phyloP scores from a whole-genome alignment of 2,797 vertebrate species.

The Neoniphon sammara region DNA sequence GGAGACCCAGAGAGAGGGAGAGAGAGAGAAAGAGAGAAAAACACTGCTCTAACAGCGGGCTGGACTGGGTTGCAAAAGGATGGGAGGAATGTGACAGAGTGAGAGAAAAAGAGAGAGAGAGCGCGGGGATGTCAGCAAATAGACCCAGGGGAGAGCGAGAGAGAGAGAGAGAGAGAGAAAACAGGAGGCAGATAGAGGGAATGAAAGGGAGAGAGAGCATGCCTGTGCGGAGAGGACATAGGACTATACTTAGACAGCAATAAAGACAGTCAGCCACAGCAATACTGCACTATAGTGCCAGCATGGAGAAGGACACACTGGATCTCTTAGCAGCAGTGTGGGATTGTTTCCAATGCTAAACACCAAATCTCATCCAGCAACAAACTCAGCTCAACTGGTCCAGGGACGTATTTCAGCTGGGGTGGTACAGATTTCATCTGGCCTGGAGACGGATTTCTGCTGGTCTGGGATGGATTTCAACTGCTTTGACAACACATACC shows the following conservation, averaged over 20 bases:
- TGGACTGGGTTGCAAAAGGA: conserved; percentile 55
- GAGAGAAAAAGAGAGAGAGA: conserved; percentile 42
- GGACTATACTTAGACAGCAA: conserved; percentile 64
- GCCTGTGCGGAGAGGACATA: conserved; percentile 52
- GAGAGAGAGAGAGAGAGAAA: conserved; percentile 10
- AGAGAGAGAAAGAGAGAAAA: conserved; percentile 33
- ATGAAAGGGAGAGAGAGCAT: conserved; percentile 26
- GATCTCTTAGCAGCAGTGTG: conserved; percentile 35
- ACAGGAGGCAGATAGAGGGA: conserved; percentile 3
- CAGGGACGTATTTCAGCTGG: conserved; percentile 2
- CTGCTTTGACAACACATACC: background rate
- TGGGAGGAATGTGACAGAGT: conserved; percentile 61
- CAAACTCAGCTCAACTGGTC: conserved; percentile 26
- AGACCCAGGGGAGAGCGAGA: conserved; percentile 46
- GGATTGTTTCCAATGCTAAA: conserved; percentile 25
- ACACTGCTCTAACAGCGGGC: conserved; percentile 49
- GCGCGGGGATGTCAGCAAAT: conserved; percentile 62
- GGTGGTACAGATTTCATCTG: conserved; percentile 16
- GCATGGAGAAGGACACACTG: conserved; percentile 41
- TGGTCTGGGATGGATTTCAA: conserved; percentile 3
- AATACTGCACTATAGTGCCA: conserved; percentile 35
- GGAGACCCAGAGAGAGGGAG: conserved; percentile 36
- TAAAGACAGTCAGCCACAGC: conserved; percentile 58
- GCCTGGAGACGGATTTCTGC: conserved; percentile 16
- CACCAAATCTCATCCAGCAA: conserved; percentile 22